Percentiles rank a stretch among this genome's conserved stretches.
Evolutionary conservation across 1,140 invertebrate species (phyloP).

Genomic region (Platorchestia sp.): DNA sequence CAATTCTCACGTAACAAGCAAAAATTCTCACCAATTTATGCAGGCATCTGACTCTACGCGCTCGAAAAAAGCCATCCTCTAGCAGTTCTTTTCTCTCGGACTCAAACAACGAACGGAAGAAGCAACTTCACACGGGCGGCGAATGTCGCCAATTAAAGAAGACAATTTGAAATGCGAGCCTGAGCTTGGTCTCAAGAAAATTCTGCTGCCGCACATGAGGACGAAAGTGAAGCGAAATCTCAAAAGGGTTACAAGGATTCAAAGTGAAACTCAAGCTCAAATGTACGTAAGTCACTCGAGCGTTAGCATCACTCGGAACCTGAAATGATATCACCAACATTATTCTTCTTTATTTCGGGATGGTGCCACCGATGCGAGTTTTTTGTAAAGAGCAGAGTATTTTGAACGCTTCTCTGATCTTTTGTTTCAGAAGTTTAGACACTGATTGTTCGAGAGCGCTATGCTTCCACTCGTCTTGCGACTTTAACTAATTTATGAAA

Average conservation of each 20-base stretch:
- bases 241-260: neutral
- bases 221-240: neutral
- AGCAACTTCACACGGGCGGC: neutral
- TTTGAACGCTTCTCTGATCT: neutral
- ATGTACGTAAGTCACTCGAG: too few species aligned
- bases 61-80: neutral
- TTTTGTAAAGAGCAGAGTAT: neutral
- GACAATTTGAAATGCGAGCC: neutral
- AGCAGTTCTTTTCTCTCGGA: neutral
- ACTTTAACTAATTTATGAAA: neutral
- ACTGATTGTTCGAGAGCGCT: neutral
- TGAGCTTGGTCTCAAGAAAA: neutral
- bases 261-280: neutral
- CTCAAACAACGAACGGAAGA: neutral
- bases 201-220: neutral
- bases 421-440: neutral
- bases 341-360: neutral
- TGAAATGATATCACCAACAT: neutral
- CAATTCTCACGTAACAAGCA: conserved; percentile 41
- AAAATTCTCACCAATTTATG: conserved; percentile 41
- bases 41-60: neutral
- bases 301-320: neutral
- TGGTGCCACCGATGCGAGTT: too few species aligned
- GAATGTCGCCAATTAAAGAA: neutral
- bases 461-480: neutral